Percentiles rank a stretch among this genome's conserved stretches.
phyloP scores from a whole-genome alignment of 2,113 vertebrate genomes.

The Chaenogobius annularis region DNA sequence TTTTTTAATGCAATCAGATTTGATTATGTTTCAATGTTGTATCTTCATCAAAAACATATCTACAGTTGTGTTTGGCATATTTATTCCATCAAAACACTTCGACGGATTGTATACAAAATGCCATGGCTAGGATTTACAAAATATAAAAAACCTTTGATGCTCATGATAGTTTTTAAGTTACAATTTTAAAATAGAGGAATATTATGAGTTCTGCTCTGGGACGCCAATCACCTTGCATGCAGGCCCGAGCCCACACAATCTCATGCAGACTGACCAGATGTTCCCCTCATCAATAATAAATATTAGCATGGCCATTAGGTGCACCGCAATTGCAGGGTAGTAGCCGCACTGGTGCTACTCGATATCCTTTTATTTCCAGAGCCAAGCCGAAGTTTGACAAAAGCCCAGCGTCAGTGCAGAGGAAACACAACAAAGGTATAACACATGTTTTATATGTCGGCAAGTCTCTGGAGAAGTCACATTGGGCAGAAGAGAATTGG shows the following conservation, averaged over 20 bases:
- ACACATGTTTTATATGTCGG: slow-evolving; percentile 20
- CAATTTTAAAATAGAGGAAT: background rate
- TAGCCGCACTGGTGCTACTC: slow-evolving; percentile 30
- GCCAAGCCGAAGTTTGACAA: slow-evolving; percentile 21
- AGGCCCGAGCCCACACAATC: slow-evolving; percentile 11
- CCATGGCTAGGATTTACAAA: background rate
- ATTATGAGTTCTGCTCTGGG: background rate
- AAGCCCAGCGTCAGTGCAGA: slow-evolving; percentile 9
- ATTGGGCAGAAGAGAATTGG: slow-evolving; percentile 7
- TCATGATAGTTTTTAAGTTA: background rate
- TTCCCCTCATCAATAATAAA: slow-evolving; percentile 52
- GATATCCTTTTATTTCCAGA: slow-evolving; percentile 28
- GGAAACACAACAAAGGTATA: slow-evolving; percentile 8
- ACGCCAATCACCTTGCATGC: slow-evolving; percentile 31
- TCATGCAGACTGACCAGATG: slow-evolving; percentile 49
- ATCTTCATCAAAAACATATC: background rate
- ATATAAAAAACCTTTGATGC: background rate
- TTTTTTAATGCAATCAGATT: too few species aligned
- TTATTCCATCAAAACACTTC: background rate
- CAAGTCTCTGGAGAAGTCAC: background rate
- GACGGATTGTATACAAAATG: background rate
- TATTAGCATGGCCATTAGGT: slow-evolving; percentile 33
- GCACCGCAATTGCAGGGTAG: slow-evolving; percentile 18
- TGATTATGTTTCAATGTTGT: background rate
- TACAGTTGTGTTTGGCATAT: too few species aligned